Evolutionary conservation across 2,113 vertebrate species (phyloP), one percentile per base, ranked within the genome.

Genomic region (Oryzias javanicus): DNA sequence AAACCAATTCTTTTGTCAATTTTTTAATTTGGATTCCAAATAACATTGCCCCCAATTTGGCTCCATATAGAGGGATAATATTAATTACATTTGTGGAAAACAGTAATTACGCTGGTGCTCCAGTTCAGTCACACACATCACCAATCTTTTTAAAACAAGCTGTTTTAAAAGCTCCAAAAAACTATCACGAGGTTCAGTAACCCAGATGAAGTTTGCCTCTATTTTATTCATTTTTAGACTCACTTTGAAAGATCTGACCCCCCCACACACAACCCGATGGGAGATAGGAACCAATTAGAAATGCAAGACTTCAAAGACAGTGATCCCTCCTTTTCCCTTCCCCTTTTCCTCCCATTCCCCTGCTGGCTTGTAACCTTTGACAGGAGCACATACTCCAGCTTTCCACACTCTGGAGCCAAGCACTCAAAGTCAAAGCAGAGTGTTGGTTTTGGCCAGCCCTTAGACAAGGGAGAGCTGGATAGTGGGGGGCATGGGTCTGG

Each of bases 381-480:
- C 82, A 76, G 63, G 42, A 56, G 76, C 78, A 83, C 70, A 84
- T 78, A 80, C 75, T 84, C 68, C 60, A 80, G 76, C 81, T 71
- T 76, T 80, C 74, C 73, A 67, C 74, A 57, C 54, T 74, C 70
- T 78, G 63, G 49, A 79, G 81, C 82, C 83, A 83, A 87, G 81
- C 78, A 72, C 83, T 87, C 82, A 70, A 61, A 88, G 83, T 86
- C 83, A 83, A 73, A 81, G 71, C 70, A 67, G 71, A 80, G 85
- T 86, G 88, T 88, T 90, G 85, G 67, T 88, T 81, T 91, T 90
- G 89, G 85, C 79, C 56, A 74, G 40, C 56, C 57, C 70, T 74
- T 65, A 68, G 44, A 81, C 55, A 74, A 76, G 64, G 73, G 61
- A 84, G 56, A 71, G 61, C 60, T 66, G 68, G 71, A 80, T 78